Evolutionary conservation across 2,888 invertebrate species (phyloP), one percentile per base, ranked within the genome.

Genomic region (Syrista parreyssii): DNA sequence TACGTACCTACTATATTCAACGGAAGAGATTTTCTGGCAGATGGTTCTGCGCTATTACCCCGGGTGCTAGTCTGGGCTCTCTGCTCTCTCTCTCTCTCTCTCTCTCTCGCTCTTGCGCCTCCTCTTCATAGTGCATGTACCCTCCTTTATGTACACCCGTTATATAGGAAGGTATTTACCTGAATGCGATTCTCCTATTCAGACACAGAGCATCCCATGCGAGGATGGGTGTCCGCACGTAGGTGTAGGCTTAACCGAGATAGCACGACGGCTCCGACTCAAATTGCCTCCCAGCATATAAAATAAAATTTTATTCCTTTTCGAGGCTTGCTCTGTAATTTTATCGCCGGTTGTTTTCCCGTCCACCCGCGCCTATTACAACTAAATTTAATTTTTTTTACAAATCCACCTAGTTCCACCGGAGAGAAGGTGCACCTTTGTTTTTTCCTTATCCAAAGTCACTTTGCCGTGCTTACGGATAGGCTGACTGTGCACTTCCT

Each of bases 251-350:
- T 79, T 76, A 77, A 77, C 74, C 55, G 73, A 74, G 79, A 80
- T 77, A 77, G 77, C 75, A 55, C 36, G 55, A 15, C 40, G 68
- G 77, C 77, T 74, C 40, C 73, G 78, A 80, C 74, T 81, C 80
- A 76, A 88, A 87, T 88, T 83, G 85, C 88, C 82, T 79, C 73
- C 73, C 80, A 76, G 84, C 79, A 81, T 81, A 86, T 89, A 88
- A 89, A 89, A 90, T 90, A 88, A 90, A 90, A 89, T 89, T 90
- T 90, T 87, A 90, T 86, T 81, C 75, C 83, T 82, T 77, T 84
- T 85, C 82, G 82, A 85, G 85, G 83, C 84, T 85, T 84, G 81
- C 78, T 55, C 81, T 84, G 84, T 89, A 89, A 89, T 89, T 89
- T 89, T 85, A 89, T 87, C 80, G 85, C 78, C 84, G 82, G 81